Conservation (phyloP, 2,888 invertebrate species). For the Eupithecia pulchellata region DNA sequence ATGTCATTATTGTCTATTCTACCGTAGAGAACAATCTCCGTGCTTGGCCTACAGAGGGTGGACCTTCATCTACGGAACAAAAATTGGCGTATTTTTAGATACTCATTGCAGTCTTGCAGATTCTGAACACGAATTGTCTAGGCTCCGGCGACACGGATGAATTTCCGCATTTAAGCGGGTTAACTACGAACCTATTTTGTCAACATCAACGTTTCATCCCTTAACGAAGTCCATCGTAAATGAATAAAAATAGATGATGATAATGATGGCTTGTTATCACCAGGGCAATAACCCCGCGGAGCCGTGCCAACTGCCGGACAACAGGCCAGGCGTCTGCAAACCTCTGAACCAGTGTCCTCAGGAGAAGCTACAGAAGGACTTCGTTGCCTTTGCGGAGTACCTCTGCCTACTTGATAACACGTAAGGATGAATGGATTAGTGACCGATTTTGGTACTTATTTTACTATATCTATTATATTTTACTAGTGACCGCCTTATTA, state of each 20-base stretch:
- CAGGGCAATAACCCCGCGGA: conserved; percentile 85
- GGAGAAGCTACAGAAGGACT: conserved; percentile 85
- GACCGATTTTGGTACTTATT: no score
- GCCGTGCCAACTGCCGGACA: conserved; percentile 86
- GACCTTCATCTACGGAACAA: background rate
- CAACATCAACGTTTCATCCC: no score
- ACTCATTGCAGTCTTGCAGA: background rate
- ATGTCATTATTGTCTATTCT: no score
- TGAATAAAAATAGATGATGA: no score
- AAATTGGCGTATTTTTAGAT: background rate
- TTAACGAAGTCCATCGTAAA: no score
- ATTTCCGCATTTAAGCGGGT: no score
- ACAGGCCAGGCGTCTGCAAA: conserved; percentile 88
- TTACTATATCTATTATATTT: no score
- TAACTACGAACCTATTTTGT: no score
- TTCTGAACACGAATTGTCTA: background rate
- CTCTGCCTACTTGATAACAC: conserved; percentile 88
- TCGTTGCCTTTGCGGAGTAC: conserved; percentile 87
- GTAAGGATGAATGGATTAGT: conserved; percentile 58
- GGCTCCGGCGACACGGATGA: no score
- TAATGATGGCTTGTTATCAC: background rate
- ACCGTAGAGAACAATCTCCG: no score
- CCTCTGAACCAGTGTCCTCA: conserved; percentile 86
- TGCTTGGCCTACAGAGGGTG: no score
- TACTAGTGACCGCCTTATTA: no score